Percentiles rank a stretch among this genome's conserved stretches.
phyloP scores from a whole-genome alignment of 1,140 invertebrate genomes.

The Oreohelix idahoensis region DNA sequence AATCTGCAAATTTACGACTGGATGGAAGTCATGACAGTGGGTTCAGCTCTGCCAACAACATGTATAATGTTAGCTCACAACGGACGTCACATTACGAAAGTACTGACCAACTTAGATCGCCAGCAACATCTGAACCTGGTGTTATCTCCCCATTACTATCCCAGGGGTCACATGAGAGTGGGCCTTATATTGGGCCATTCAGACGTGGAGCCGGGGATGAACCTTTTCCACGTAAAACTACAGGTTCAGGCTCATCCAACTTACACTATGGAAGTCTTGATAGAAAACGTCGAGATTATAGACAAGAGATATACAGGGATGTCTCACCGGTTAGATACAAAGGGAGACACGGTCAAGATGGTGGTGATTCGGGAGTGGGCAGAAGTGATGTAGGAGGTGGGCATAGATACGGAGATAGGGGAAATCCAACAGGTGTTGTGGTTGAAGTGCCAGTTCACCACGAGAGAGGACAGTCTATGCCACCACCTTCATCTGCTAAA shows the following conservation, averaged over 20 bases:
- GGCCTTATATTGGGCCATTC: background rate
- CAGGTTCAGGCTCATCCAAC: background rate
- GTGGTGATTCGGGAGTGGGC: background rate
- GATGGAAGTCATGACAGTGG: conserved; percentile 58
- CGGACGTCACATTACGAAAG: conserved; percentile 62
- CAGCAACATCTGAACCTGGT: conserved; percentile 46
- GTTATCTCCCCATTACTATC: conserved; percentile 21
- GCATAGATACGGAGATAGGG: conserved; percentile 37
- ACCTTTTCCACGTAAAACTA: conserved; percentile 14
- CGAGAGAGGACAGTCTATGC: conserved; percentile 41
- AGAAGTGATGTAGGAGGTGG: background rate
- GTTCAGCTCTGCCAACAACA: conserved; percentile 61
- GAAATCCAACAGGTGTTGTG: conserved; percentile 37
- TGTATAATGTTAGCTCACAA: conserved; percentile 62
- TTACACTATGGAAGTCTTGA: conserved; percentile 61
- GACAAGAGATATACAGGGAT: conserved; percentile 12
- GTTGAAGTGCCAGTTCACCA: conserved; percentile 55
- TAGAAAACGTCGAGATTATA: conserved; percentile 46
- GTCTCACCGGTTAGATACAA: conserved; percentile 29
- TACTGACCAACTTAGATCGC: conserved; percentile 56
- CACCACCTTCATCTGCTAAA: conserved; percentile 1
- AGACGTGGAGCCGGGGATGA: conserved; percentile 24
- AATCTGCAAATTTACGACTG: conserved; percentile 29
- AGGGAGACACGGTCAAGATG: background rate
- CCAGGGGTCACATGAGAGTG: conserved; percentile 11